Evolutionary conservation across 2,888 invertebrate species (phyloP).

Genomic region (Eilema griseolum): DNA sequence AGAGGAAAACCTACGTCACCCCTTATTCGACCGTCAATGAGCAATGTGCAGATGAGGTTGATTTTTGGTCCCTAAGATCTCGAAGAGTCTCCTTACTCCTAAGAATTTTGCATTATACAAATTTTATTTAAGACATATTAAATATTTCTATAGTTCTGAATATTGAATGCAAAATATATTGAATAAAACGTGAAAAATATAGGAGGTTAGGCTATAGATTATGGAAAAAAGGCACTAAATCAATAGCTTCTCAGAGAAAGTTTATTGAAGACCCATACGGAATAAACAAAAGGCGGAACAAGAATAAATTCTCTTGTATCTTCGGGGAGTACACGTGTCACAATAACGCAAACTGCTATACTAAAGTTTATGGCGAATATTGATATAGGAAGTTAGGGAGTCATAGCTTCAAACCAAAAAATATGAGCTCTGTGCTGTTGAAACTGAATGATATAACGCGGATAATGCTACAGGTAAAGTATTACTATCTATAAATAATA

Average conservation of each 20-base stretch:
- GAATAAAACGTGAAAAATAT: too few relatives aligned
- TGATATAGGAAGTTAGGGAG: neutral
- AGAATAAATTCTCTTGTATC: neutral
- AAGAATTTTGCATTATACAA: too few relatives aligned
- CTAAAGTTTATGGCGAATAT: conserved; percentile 7
- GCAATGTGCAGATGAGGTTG: neutral
- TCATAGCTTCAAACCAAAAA: neutral
- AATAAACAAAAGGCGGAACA: neutral
- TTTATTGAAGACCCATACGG: neutral
- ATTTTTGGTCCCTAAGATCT: neutral
- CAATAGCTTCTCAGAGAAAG: neutral
- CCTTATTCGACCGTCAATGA: neutral
- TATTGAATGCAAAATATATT: too few relatives aligned
- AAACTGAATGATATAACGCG: neutral
- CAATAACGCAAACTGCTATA: neutral
- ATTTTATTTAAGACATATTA: too few relatives aligned
- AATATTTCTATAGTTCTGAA: too few relatives aligned
- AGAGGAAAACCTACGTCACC: neutral
- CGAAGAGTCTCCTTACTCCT: too few relatives aligned
- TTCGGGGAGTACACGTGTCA: neutral
- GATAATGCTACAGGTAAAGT: neutral
- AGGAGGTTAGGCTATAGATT: neutral
- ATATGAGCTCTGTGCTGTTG: neutral
- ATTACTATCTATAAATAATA: too few relatives aligned
- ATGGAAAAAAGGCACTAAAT: neutral